phyloP scores from a whole-genome alignment of 2,113 vertebrate species.

The Halcyon senegalensis region DNA sequence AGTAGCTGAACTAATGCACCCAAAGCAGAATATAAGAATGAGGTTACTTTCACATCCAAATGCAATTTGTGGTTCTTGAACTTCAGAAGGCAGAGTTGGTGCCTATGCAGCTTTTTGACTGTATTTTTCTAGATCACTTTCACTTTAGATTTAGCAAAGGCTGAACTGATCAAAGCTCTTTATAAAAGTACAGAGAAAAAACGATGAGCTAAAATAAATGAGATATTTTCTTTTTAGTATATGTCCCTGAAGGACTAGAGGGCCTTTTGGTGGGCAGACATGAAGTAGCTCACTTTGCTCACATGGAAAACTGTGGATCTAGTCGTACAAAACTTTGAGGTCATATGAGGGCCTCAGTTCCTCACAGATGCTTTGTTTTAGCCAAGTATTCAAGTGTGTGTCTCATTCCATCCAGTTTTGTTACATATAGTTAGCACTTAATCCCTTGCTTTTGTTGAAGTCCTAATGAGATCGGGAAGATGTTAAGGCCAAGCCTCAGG shows the following conservation, averaged over 20 bases:
- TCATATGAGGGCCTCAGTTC: not conserved
- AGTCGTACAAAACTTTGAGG: not conserved
- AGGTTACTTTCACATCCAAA: not conserved
- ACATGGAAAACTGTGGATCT: not conserved
- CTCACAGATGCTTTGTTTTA: not conserved
- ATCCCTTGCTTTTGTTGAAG: not conserved
- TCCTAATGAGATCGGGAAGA: not conserved
- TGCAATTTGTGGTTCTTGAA: not conserved
- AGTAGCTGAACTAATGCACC: not conserved
- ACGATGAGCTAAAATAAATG: not conserved
- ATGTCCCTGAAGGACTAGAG: not conserved
- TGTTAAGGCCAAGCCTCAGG: not conserved
- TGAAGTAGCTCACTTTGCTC: not conserved
- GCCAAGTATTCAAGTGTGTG: not conserved
- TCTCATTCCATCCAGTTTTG: not conserved
- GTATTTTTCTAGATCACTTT: conserved; percentile 38
- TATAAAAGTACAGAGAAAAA: conserved; percentile 22
- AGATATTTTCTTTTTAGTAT: not conserved
- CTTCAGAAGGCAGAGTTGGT: not conserved
- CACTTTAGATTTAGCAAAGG: conserved; percentile 9
- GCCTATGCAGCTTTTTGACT: not conserved
- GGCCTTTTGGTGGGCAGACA: not conserved
- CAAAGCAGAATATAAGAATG: not conserved
- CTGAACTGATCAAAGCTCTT: conserved; percentile 10
- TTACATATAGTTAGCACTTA: not conserved